Conservation (phyloP, 2,797 vertebrate genomes). For the Mus caroli region DNA sequence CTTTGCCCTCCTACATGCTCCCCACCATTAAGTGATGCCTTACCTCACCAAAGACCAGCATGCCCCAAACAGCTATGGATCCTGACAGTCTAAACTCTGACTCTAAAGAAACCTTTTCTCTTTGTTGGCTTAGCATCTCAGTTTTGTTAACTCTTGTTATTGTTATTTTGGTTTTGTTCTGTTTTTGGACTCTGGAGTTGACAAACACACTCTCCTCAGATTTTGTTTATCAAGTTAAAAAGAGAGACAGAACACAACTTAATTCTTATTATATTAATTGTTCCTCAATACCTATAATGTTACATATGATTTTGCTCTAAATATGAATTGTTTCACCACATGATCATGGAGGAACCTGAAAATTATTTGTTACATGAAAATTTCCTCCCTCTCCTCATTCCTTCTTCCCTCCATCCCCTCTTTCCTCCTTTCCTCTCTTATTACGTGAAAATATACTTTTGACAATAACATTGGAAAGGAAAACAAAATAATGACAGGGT, state of each 20-base stretch:
- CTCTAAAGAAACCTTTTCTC: not conserved
- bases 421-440: not conserved
- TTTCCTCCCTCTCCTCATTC: not conserved
- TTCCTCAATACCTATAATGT: not conserved
- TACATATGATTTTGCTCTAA: not conserved
- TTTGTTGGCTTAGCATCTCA: not conserved
- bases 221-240: not conserved
- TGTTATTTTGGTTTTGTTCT: not conserved
- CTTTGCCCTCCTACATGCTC: accelerated
- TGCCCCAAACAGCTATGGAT: no score
- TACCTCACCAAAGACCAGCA: not conserved
- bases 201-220: not conserved
- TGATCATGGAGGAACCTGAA: not conserved
- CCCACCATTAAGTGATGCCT: not conserved
- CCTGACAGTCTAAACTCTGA: not conserved
- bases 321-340: not conserved
- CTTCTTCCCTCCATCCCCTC: not conserved
- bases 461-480: not conserved
- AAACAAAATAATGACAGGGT: not conserved
- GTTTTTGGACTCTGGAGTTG: not conserved
- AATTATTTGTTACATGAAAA: not conserved
- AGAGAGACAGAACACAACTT: no score
- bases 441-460: not conserved
- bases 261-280: not conserved
- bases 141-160: not conserved